Evolutionary conservation across 2,797 vertebrate species (phyloP).

Genomic region (Rhinichthys osculus): DNA sequence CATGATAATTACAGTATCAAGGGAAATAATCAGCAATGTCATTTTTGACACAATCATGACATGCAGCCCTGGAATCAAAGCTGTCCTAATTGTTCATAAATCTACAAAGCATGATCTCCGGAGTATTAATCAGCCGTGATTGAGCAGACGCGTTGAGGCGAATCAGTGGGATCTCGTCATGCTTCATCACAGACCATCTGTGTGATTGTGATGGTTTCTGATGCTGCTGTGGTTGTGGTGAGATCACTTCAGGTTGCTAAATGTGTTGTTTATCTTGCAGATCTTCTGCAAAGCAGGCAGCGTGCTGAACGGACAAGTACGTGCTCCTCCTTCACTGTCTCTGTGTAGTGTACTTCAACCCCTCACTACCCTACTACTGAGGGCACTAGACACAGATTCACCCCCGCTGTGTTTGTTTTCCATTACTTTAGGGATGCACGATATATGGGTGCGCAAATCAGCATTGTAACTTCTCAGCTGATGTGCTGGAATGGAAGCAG

Average conservation of each 20-base stretch:
- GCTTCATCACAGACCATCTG: neutral
- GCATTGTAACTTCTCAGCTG: neutral
- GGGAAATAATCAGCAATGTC: neutral
- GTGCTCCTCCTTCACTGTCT: constrained; percentile 36
- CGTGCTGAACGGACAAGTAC: constrained; percentile 62
- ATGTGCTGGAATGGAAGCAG: neutral
- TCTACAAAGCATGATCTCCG: neutral
- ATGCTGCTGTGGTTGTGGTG: constrained; percentile 15
- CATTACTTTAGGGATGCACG: constrained; percentile 1
- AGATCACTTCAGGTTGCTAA: constrained; percentile 44
- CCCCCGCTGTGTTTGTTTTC: constrained; percentile 11
- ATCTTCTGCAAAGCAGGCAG: constrained; percentile 64
- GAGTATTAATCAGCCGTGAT: neutral
- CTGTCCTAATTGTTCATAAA: neutral
- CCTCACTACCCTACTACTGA: constrained; percentile 11
- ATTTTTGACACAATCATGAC: neutral
- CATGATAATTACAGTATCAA: neutral
- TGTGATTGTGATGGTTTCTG: constrained; percentile 12
- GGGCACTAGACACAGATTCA: constrained; percentile 1
- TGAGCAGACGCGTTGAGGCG: neutral
- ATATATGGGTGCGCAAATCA: neutral
- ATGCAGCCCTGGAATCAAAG: neutral
- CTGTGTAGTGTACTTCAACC: constrained; percentile 34
- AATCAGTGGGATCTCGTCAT: neutral
- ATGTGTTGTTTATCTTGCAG: constrained; percentile 68